These are phyloP conservation scores for Graphium colonna DNA, from an alignment of 2,888 invertebrate genomes.

Conservation along the genomic window DNA sequence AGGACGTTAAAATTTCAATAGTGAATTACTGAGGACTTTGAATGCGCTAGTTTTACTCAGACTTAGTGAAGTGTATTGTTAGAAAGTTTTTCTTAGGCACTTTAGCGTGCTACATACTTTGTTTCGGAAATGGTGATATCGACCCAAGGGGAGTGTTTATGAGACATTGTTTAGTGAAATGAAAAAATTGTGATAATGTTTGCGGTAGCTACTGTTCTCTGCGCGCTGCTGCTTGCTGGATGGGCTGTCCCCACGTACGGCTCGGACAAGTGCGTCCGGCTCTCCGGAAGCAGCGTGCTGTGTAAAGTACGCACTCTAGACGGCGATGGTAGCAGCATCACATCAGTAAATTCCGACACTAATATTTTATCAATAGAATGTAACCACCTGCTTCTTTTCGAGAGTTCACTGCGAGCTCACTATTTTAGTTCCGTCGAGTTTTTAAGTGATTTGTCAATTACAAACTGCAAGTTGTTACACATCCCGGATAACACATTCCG, in stretches of 20 bases:
- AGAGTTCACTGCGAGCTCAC: conserved; percentile 86
- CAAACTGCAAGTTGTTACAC: conserved; percentile 88
- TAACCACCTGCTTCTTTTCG: conserved; percentile 87
- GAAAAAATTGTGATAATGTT: conserved; percentile 79
- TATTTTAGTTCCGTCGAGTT: conserved; percentile 86
- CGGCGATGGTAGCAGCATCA: conserved; percentile 83
- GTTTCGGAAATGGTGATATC: conserved; percentile 80
- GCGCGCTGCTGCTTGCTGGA: conserved; percentile 77
- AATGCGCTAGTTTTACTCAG: conserved; percentile 37
- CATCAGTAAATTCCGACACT: conserved; percentile 83
- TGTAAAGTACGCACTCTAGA: conserved; percentile 87
- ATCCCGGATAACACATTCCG: conserved; percentile 89
- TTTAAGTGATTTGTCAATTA: conserved; percentile 87
- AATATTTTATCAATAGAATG: conserved; percentile 87
- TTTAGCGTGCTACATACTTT: conserved; percentile 71
- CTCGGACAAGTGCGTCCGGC: conserved; percentile 71
- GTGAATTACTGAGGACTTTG: conserved; percentile 42
- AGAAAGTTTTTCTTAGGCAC: conserved; percentile 68
- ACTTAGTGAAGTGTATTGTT: conserved; percentile 74
- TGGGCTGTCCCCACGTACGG: conserved; percentile 77
- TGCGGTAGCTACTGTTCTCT: conserved; percentile 64
- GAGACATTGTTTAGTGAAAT: conserved; percentile 75
- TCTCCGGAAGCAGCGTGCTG: conserved; percentile 77
- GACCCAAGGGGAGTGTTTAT: conserved; percentile 78
- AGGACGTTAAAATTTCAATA: conserved; percentile 33